Conservation (phyloP, 2,797 vertebrate genomes). For the Tauraco hartlaubi region DNA sequence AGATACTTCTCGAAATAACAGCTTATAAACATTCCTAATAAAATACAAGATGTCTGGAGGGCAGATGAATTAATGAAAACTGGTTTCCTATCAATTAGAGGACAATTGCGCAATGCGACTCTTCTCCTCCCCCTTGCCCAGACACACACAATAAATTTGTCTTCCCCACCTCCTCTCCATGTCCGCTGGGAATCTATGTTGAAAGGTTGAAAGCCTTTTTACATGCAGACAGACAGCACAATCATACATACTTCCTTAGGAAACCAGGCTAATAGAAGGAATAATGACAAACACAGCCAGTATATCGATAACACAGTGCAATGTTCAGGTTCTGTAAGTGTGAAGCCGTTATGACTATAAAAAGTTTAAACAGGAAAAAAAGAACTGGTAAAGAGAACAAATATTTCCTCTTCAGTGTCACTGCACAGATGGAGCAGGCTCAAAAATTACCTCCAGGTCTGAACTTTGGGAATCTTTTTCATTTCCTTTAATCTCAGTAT, state of each 20-base stretch:
- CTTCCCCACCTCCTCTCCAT: neutral
- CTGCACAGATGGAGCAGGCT: neutral
- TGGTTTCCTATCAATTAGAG: neutral
- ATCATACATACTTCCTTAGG: neutral
- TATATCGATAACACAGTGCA: accelerated
- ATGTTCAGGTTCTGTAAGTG: neutral
- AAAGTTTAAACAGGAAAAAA: neutral
- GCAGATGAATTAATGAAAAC: neutral
- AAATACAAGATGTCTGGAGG: neutral
- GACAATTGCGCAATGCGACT: neutral
- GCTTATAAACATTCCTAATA: conserved; percentile 26
- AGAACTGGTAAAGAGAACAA: neutral
- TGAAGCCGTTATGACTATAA: neutral
- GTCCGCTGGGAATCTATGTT: neutral
- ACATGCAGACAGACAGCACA: neutral
- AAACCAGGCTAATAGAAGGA: conserved; percentile 11
- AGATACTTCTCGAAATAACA: neutral
- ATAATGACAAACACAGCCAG: neutral
- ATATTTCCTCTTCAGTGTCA: neutral
- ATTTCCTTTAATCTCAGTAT: neutral
- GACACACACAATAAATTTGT: neutral
- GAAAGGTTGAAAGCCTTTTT: neutral
- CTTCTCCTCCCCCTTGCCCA: neutral
- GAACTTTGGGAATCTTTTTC: neutral
- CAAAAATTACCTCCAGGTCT: conserved; percentile 5